Conservation (phyloP, 2,888 invertebrate genomes). For the Pandemis corylana region DNA sequence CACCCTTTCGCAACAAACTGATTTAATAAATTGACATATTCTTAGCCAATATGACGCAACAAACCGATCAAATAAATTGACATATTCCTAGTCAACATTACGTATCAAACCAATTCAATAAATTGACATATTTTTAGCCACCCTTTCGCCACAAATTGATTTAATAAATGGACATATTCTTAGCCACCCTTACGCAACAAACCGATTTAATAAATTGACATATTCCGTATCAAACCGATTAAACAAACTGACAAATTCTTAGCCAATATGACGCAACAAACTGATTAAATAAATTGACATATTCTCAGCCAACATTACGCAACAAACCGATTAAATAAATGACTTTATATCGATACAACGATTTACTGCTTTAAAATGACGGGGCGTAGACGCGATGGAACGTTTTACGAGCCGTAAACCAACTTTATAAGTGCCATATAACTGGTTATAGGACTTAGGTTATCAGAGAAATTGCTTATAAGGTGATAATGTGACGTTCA, state of each 20-base stretch:
- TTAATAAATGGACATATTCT: background rate
- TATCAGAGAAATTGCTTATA: background rate
- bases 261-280: too few relatives aligned
- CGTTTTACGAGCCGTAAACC: constrained; percentile 33
- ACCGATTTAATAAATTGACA: constrained; percentile 14
- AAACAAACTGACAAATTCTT: background rate
- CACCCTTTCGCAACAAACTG: too few relatives aligned
- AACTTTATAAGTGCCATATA: constrained; percentile 28
- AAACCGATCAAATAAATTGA: constrained; percentile 16
- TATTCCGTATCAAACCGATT: constrained; percentile 12
- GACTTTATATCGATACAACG: constrained; percentile 29
- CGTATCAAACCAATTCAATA: too few relatives aligned
- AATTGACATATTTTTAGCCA: background rate
- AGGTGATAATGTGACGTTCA: background rate
- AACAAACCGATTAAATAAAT: constrained; percentile 21
- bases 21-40: too few relatives aligned
- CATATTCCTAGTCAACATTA: too few relatives aligned
- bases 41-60: constrained; percentile 8
- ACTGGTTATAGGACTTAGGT: constrained; percentile 24
- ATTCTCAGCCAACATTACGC: constrained; percentile 5
- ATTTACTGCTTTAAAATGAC: constrained; percentile 37
- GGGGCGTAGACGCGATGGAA: constrained; percentile 20
- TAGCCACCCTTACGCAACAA: constrained; percentile 14
- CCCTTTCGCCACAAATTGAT: too few relatives aligned
- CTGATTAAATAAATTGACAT: background rate